Base-by-base conservation (phyloP, 2,888 invertebrate species). In the Parnassius smintheus region DNA sequence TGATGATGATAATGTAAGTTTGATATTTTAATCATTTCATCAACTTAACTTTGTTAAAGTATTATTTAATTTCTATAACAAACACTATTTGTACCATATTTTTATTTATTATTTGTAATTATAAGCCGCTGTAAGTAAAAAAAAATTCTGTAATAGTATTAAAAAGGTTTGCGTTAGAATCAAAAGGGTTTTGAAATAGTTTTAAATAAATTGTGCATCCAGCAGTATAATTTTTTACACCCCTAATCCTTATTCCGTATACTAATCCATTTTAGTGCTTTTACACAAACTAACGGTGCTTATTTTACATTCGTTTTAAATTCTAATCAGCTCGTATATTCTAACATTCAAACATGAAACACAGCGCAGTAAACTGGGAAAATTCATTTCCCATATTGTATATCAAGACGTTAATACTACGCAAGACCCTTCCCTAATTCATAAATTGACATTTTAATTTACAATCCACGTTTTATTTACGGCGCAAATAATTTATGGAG, bases 371-470 rank as follows among this genome's bases (percentile, higher is more conserved):
- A 62, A 62, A 62, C 13, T 48, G n/a, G 2, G 48, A 46, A 46
- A 53, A 57, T 56, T 51, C 56, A 62, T 62, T 57, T 53, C 45
- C 57, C 46, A 57, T 53, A 53, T 48, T 48, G 13, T 11, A 54
- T 46, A 48, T 57, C n/a, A 52, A 48, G 53, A 57, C 62, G 25
- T 57, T 62, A 58, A 62, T 58, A 13, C 7, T n/a, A 13, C 22
- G 25, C 56, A 52, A 52, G 61, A 46, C 42, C 35, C 57, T 25
- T 45, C 57, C 57, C 49, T 55, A 55, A 58, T 50, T 62, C 54
- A 62, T 41, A 49, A 52, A 48, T 25, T 41, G 57, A 49, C 57
- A 42, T 62, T 62, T 56, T 62, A 57, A 55, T 59, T 62, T 62
- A 62, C 62, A 58, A 54, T 45, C 35, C 25, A 44, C 48, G 45